Evolutionary conservation across 2,888 invertebrate genomes (phyloP).

Genomic region (Ligdia adustata): DNA sequence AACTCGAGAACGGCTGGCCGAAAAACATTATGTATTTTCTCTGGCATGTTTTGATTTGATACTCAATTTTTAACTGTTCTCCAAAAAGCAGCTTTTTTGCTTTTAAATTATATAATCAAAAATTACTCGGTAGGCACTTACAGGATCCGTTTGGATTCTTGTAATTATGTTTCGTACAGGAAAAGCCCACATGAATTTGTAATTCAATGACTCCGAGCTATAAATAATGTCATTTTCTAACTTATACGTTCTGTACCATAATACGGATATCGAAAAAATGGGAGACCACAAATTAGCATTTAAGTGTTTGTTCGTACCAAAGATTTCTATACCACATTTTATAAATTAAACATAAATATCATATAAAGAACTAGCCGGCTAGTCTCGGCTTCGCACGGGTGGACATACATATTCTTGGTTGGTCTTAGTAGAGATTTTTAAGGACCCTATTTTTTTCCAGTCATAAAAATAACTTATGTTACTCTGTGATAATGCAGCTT

Average conservation of each 20-base stretch:
- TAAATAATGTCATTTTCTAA: conserved; percentile 23
- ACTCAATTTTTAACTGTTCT: neutral
- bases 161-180: conserved; percentile 12
- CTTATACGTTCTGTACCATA: conserved; percentile 4
- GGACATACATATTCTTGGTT: neutral
- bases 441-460: neutral
- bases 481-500: too few species aligned
- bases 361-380: too few species aligned
- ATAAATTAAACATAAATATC: neutral
- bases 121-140: neutral
- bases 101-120: too few species aligned
- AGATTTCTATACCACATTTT: conserved; percentile 9
- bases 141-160: conserved; percentile 14
- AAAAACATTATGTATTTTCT: too few species aligned
- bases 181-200: conserved; percentile 24
- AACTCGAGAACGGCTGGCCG: too few species aligned
- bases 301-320: conserved; percentile 17
- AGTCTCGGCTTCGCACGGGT: neutral
- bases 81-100: too few species aligned
- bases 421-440: neutral
- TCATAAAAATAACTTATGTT: neutral
- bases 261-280: conserved; percentile 21
- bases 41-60: too few species aligned
- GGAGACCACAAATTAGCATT: conserved; percentile 18
- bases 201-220: conserved; percentile 19